Evolutionary conservation across 2,888 invertebrate species (phyloP).

Genomic region (Antitype chi): DNA sequence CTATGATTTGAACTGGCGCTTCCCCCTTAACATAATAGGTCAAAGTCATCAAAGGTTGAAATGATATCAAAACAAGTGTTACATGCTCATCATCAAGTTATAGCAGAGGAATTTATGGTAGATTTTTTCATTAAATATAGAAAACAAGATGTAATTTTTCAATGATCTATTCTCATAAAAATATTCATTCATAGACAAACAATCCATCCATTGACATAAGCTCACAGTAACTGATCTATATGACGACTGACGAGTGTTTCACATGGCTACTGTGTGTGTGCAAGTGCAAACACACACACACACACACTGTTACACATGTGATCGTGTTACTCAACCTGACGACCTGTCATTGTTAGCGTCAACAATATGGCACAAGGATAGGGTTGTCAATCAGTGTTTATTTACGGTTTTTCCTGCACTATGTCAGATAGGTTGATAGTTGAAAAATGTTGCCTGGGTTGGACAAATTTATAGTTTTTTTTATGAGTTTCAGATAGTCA

Average conservation of each 20-base stretch:
- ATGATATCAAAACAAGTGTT: background rate
- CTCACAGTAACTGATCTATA: slow-evolving; percentile 46
- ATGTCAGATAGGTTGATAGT: background rate
- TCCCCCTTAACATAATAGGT: background rate
- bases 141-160: background rate
- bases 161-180: background rate
- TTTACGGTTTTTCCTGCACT: slow-evolving; percentile 1
- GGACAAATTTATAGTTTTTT: background rate
- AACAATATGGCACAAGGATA: slow-evolving; percentile 55
- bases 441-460: background rate
- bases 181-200: slow-evolving; percentile 6
- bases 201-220: slow-evolving; percentile 27
- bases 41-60: background rate
- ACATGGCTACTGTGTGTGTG: slow-evolving; percentile 36
- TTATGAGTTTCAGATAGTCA: background rate
- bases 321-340: slow-evolving; percentile 76
- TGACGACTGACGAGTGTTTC: slow-evolving; percentile 40
- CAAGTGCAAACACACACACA: slow-evolving; percentile 24
- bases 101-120: background rate
- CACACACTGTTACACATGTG: slow-evolving; percentile 14
- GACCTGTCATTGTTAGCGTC: slow-evolving; percentile 77
- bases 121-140: background rate
- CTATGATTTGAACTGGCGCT: too few species aligned
- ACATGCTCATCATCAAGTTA: background rate
- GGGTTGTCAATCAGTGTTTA: slow-evolving; percentile 52